These are phyloP conservation scores for Agelas oroides DNA, from an alignment of 37 sponge, comb jelly and placozoan genomes.

Conservation along the genomic window DNA sequence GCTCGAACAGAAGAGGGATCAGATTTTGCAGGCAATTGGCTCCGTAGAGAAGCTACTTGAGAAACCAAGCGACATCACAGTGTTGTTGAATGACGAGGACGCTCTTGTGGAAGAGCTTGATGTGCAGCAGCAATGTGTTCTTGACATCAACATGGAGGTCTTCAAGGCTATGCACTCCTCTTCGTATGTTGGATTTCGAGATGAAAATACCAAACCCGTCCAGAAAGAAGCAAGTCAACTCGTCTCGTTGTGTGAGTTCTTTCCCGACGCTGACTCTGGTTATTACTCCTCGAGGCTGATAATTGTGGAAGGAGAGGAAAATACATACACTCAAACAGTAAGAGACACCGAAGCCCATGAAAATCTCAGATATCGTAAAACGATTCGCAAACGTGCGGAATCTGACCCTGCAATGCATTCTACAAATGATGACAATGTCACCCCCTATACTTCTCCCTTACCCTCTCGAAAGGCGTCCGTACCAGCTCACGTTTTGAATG, in stretches of 20 bases:
- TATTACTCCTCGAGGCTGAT: constrained; percentile 47
- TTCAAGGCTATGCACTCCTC: constrained; percentile 34
- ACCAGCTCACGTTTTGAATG: not conserved
- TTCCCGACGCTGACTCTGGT: constrained; percentile 55
- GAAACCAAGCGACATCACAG: not conserved
- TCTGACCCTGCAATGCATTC: not conserved
- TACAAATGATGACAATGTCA: not conserved
- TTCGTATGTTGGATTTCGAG: constrained; percentile 37
- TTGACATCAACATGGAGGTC: constrained; percentile 17
- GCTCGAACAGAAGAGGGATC: not conserved
- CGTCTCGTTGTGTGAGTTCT: constrained; percentile 41
- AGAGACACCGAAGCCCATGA: no score
- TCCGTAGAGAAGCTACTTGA: constrained; percentile 2
- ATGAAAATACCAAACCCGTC: constrained; percentile 3
- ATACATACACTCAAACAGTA: constrained; percentile 1
- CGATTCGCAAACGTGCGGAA: not conserved
- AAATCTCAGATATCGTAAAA: not conserved
- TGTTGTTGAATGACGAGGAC: constrained; percentile 19
- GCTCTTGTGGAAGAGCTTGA: constrained; percentile 4
- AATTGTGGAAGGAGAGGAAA: constrained; percentile 10
- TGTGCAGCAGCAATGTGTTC: constrained; percentile 13
- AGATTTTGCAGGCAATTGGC: not conserved
- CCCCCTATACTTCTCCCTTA: not conserved
- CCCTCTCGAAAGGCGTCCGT: not conserved
- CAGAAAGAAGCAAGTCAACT: not conserved